phyloP scores from a whole-genome alignment of 2,888 invertebrate species.

The Incurvaria masculella region DNA sequence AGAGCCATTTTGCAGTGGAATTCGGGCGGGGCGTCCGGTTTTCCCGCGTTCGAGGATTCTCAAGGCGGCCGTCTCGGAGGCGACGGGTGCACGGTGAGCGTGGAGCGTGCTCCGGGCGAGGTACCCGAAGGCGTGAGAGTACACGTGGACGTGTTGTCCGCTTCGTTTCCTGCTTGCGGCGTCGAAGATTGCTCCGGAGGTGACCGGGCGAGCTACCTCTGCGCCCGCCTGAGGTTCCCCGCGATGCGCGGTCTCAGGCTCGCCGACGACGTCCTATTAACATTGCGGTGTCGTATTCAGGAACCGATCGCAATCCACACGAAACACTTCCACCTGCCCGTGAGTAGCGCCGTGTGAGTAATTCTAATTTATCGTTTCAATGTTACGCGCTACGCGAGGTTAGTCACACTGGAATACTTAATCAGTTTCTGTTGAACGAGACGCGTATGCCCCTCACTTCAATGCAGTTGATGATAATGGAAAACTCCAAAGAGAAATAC shows the following conservation, averaged over 20 bases:
- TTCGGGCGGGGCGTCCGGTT: not conserved
- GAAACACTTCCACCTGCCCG: constrained; percentile 24
- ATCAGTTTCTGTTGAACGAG: constrained; percentile 15
- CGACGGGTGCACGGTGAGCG: not conserved
- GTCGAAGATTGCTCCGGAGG: constrained; percentile 39
- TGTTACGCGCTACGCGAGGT: constrained; percentile 20
- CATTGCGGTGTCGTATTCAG: constrained; percentile 53
- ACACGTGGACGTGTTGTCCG: constrained; percentile 37
- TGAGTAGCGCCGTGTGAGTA: constrained; percentile 32
- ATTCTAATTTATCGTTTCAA: constrained; percentile 34
- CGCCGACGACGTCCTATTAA: constrained; percentile 46
- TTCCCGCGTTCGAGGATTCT: constrained; percentile 30
- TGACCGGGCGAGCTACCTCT: constrained; percentile 36
- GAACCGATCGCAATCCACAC: constrained; percentile 50
- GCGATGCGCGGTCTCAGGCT: constrained; percentile 49
- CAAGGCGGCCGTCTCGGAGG: constrained; percentile 22
- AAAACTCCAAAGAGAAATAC: not conserved
- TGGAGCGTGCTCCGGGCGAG: not conserved
- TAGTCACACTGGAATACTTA: constrained; percentile 16
- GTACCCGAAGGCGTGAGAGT: constrained; percentile 16
- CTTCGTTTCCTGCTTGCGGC: constrained; percentile 50
- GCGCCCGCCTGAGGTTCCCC: constrained; percentile 53
- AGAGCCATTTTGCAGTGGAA: not conserved
- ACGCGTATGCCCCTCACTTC: constrained; percentile 4
- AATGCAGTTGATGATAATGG: constrained; percentile 1